Conservation (phyloP, 64 coral and sea anemone genomes). For the Cladopsammia gracilis region DNA sequence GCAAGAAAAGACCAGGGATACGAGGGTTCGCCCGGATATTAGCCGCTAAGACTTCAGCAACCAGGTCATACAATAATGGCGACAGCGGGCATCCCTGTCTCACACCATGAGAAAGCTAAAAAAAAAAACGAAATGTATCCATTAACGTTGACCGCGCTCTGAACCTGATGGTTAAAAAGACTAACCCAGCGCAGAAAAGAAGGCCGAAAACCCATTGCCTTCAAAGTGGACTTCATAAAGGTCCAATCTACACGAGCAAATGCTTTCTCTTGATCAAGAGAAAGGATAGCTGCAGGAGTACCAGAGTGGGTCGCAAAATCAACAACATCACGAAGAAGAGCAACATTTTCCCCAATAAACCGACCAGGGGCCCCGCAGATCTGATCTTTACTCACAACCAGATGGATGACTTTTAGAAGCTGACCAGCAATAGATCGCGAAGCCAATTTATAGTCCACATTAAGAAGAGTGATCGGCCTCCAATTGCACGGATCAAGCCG, state of each 20-base stretch:
- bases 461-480: constrained; percentile 36
- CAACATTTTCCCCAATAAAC: not conserved
- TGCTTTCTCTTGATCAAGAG: constrained; percentile 46
- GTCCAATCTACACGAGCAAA: constrained; percentile 34
- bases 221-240: not conserved
- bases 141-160: not conserved
- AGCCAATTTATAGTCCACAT: constrained; percentile 27
- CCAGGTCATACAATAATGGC: not conserved
- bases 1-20: not conserved
- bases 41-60: not conserved
- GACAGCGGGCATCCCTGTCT: not conserved
- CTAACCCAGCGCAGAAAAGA: not conserved
- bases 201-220: constrained; percentile 15
- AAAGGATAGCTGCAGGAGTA: not conserved
- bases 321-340: not conserved
- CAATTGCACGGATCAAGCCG: constrained; percentile 9
- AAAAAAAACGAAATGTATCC: not conserved
- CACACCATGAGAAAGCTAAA: not conserved
- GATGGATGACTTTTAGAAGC: not conserved
- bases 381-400: constrained; percentile 1
- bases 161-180: not conserved
- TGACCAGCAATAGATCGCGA: not conserved
- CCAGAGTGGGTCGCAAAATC: not conserved
- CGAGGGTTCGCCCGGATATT: not conserved
- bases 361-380: not conserved